Conservation (phyloP, 2,888 invertebrate species). For the Cryptocephalus moraei region DNA sequence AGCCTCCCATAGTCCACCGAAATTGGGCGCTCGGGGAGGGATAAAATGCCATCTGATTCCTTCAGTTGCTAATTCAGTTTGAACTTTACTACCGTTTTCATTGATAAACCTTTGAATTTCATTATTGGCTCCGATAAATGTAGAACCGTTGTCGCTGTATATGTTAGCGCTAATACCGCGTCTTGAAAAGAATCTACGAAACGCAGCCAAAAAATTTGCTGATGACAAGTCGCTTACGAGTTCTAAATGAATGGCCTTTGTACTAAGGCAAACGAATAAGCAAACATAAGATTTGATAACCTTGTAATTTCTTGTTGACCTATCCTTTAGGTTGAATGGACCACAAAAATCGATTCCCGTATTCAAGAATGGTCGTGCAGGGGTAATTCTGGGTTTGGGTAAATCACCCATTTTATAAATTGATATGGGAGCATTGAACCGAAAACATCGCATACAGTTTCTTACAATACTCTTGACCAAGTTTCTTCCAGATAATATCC, state of each 20-base stretch:
- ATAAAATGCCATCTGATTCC: background rate
- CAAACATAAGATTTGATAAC: background rate
- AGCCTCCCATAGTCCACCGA: too few relatives aligned
- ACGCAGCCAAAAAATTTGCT: background rate
- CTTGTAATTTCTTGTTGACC: background rate
- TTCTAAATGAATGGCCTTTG: conserved; percentile 1
- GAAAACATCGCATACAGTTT: background rate
- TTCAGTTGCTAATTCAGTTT: background rate
- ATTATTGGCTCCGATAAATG: background rate
- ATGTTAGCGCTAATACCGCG: background rate
- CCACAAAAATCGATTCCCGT: background rate
- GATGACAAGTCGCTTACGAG: background rate
- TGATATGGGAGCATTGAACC: background rate
- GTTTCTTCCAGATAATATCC: too few relatives aligned
- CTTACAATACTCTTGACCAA: background rate
- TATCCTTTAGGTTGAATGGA: background rate
- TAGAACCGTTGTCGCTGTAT: background rate
- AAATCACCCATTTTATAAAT: background rate
- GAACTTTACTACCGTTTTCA: too few relatives aligned
- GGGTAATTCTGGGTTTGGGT: background rate
- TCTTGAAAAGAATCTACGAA: conserved; percentile 1
- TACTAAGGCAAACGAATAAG: conserved; percentile 1
- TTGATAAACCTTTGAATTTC: too few relatives aligned
- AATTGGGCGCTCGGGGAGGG: conserved; percentile 2
- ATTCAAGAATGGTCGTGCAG: background rate